Conservation (phyloP, 2,113 vertebrate genomes). For the Fregata magnificens region DNA sequence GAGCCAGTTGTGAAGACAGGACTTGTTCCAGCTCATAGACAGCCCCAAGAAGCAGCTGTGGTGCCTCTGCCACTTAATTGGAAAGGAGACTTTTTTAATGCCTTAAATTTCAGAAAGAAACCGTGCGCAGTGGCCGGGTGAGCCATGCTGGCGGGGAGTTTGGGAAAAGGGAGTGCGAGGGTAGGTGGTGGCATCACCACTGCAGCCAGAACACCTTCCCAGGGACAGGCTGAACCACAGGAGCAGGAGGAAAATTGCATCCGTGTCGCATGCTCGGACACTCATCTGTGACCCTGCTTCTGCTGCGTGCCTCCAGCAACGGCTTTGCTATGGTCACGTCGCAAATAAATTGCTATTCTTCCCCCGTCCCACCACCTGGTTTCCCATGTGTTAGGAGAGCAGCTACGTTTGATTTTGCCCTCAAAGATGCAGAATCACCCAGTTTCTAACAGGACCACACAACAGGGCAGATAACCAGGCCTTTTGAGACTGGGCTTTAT, state of each 20-base stretch:
- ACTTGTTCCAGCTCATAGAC: background rate
- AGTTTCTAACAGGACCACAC: too few species aligned
- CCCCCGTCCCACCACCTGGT: background rate
- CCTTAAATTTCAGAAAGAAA: background rate
- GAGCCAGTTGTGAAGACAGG: background rate
- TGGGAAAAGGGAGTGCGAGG: background rate
- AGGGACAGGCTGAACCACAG: background rate
- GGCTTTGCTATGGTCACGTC: background rate
- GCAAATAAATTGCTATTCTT: background rate
- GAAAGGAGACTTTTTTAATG: background rate
- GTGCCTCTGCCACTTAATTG: background rate
- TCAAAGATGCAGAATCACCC: background rate
- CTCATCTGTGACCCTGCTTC: background rate
- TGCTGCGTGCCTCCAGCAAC: background rate
- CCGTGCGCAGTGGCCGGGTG: accelerated
- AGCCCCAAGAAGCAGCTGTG: background rate
- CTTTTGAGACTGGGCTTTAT: background rate
- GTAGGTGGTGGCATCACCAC: background rate
- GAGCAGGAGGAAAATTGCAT: background rate
- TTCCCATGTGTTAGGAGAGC: background rate
- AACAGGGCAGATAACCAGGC: background rate
- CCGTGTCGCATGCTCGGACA: accelerated
- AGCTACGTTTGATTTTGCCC: background rate
- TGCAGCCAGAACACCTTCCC: background rate
- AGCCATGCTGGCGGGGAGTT: accelerated